Conservation (phyloP, 2,797 vertebrate genomes). For the Fratercula arctica region DNA sequence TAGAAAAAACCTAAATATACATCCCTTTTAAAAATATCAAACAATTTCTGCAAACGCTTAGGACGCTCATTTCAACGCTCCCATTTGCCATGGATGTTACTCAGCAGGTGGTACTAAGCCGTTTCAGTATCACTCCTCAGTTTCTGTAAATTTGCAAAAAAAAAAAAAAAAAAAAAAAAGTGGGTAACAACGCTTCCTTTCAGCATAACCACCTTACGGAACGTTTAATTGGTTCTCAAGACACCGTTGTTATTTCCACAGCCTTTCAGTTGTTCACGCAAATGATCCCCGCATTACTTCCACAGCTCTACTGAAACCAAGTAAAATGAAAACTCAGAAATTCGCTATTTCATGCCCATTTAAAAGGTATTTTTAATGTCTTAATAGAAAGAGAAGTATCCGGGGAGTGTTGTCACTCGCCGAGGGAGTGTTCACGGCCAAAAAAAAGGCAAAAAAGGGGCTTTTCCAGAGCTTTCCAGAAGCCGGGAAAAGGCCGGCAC, state of each 20-base stretch:
- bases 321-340: constrained; percentile 29
- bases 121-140: neutral
- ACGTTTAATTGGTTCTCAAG: constrained; percentile 59
- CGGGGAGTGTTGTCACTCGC: neutral
- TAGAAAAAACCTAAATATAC: neutral
- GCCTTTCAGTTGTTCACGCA: constrained; percentile 2
- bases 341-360: neutral
- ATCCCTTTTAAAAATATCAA: constrained; percentile 16
- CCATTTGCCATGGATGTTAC: neutral
- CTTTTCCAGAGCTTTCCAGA: too few relatives aligned
- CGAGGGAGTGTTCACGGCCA: too few relatives aligned
- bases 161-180: neutral
- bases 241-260: constrained; percentile 26
- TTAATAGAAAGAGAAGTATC: neutral
- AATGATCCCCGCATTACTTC: neutral
- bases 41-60: neutral
- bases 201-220: constrained; percentile 11
- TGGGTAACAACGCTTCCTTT: constrained; percentile 6
- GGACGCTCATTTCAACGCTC: neutral
- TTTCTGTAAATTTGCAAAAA: neutral
- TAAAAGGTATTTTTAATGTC: neutral
- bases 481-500: too few relatives aligned
- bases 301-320: constrained; percentile 32
- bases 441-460: too few relatives aligned
- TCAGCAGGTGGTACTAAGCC: constrained; percentile 24